These are phyloP conservation scores for Ammospiza caudacuta DNA, from an alignment of 2,113 vertebrate genomes.

Conservation along the genomic window DNA sequence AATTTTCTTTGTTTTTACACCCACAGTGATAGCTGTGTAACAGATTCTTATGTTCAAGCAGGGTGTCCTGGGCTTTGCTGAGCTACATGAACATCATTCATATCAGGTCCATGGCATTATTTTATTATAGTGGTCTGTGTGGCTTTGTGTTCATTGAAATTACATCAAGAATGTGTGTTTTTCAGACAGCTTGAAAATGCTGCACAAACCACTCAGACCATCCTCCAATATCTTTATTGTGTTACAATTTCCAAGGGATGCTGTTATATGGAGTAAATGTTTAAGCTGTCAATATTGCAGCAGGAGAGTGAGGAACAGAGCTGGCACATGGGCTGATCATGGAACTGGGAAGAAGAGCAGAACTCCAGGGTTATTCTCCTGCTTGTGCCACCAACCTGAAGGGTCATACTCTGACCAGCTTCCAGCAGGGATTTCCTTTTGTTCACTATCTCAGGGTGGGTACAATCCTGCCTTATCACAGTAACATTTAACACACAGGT, in stretches of 20 bases:
- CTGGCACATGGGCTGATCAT: rapidly evolving
- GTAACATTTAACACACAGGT: neutral
- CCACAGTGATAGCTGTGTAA: neutral
- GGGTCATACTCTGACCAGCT: neutral
- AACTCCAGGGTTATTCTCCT: neutral
- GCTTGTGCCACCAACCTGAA: neutral
- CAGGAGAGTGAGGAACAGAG: neutral
- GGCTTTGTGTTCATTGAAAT: neutral
- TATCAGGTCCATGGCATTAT: neutral
- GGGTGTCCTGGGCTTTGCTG: neutral
- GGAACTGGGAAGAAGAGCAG: neutral
- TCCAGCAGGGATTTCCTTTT: neutral
- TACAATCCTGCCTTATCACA: neutral
- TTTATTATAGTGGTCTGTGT: neutral
- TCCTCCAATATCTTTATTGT: neutral
- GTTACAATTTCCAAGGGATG: neutral
- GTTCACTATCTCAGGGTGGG: neutral
- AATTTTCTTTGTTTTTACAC: neutral
- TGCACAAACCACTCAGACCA: neutral
- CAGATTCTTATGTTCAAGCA: neutral
- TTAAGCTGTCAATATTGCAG: neutral
- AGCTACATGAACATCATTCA: rapidly evolving
- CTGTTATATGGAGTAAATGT: neutral
- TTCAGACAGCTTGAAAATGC: neutral
- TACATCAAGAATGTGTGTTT: neutral